A percentile compares a stretch with the other conserved stretches of the same genome.
These are phyloP conservation scores for Odocoileus hemionus DNA, from an alignment of 2,113 vertebrate species.

Conservation along the genomic window DNA sequence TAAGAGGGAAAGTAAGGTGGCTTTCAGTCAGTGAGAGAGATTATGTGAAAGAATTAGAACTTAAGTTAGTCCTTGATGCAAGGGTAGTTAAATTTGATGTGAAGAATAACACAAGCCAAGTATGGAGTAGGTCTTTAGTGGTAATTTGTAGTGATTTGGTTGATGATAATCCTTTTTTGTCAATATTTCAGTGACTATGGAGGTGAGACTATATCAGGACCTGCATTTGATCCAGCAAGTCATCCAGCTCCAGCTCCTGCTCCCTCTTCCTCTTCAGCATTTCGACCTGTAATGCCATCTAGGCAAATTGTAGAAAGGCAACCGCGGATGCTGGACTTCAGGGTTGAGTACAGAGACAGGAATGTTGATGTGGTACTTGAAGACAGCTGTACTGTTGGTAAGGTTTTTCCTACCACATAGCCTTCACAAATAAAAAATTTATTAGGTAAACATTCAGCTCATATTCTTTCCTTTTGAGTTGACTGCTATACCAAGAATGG, in stretches of 20 bases:
- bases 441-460: not conserved
- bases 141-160: conserved; percentile 3
- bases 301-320: conserved; percentile 96
- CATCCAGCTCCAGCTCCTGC: conserved; percentile 83
- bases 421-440: not conserved
- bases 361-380: conserved; percentile 95
- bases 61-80: not conserved
- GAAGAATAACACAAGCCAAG: not conserved
- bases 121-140: not conserved
- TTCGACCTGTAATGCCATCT: conserved; percentile 89
- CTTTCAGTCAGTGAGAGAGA: not conserved
- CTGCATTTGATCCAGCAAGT: conserved; percentile 78
- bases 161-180: conserved; percentile 46
- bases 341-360: conserved; percentile 95
- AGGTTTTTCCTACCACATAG: conserved; percentile 72
- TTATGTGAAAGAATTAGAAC: conserved; percentile 12
- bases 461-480: conserved; percentile 35
- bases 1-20: not conserved
- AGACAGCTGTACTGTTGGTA: conserved; percentile 95
- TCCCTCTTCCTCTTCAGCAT: conserved; percentile 88
- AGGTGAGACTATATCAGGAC: conserved; percentile 86
- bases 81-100: not conserved
- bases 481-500: not conserved
- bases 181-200: conserved; percentile 86
- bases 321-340: conserved; percentile 96